phyloP scores from a whole-genome alignment of 2,888 invertebrate genomes.

The Ectemnius cavifrons region DNA sequence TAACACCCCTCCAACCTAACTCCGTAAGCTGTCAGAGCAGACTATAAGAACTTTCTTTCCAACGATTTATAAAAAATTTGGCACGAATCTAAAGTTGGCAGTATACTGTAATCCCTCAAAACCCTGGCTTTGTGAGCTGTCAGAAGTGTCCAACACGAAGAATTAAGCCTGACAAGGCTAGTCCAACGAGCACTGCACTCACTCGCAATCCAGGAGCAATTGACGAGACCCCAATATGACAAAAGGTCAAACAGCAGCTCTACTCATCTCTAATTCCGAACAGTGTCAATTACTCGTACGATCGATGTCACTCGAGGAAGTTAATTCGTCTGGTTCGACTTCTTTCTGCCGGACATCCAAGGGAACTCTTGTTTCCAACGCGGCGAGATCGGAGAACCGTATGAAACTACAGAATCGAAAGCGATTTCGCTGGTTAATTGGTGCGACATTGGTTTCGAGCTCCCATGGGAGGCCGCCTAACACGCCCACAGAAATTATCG shows the following conservation, averaged over 20 bases:
- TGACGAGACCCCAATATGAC: slow-evolving; percentile 12
- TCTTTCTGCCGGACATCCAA: slow-evolving; percentile 16
- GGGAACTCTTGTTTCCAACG: slow-evolving; percentile 9
- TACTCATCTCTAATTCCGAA: slow-evolving; percentile 43
- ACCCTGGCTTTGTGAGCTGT: no score
- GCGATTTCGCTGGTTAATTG: slow-evolving; percentile 3
- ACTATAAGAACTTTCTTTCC: no score
- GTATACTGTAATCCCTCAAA: no score
- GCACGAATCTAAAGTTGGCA: no score
- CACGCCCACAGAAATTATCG: slow-evolving; percentile 38
- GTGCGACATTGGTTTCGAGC: slow-evolving; percentile 14
- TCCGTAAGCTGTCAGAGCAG: no score
- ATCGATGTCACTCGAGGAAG: slow-evolving; percentile 32
- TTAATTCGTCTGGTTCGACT: slow-evolving; percentile 35
- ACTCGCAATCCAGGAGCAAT: not conserved
- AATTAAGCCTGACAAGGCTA: not conserved
- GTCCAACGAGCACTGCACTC: not conserved
- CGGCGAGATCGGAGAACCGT: not conserved
- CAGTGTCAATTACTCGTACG: slow-evolving; percentile 37
- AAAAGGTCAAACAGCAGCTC: slow-evolving; percentile 35
- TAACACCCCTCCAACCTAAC: no score
- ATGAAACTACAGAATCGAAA: not conserved
- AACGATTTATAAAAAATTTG: no score
- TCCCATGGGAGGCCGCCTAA: not conserved
- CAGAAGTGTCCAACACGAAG: no score